phyloP scores from a whole-genome alignment of 2,113 vertebrate genomes.

The Scomber japonicus region DNA sequence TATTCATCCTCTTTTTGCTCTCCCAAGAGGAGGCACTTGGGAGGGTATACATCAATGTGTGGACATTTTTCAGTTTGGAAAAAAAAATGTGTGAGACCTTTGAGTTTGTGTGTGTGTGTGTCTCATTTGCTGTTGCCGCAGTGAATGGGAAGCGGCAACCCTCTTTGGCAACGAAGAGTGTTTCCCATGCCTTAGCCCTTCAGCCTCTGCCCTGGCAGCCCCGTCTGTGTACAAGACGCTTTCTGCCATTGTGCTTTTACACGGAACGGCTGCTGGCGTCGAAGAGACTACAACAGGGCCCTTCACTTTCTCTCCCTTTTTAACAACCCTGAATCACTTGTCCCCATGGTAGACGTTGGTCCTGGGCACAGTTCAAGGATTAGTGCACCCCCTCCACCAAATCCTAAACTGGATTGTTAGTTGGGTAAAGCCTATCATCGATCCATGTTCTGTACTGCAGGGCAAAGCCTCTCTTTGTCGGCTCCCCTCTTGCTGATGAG shows the following conservation, averaged over 20 bases:
- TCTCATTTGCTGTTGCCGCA: constrained; percentile 83
- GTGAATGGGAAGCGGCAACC: constrained; percentile 91
- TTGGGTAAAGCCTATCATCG: constrained; percentile 49
- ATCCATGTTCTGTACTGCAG: constrained; percentile 53
- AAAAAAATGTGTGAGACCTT: constrained; percentile 71
- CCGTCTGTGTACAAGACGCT: constrained; percentile 91
- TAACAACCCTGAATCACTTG: constrained; percentile 68
- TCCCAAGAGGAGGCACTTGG: constrained; percentile 52
- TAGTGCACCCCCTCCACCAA: constrained; percentile 44
- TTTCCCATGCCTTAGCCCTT: constrained; percentile 93
- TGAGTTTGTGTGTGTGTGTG: constrained; percentile 69
- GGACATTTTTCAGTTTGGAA: constrained; percentile 58
- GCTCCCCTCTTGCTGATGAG: constrained; percentile 48
- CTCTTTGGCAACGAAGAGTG: constrained; percentile 93
- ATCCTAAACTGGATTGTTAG: constrained; percentile 63
- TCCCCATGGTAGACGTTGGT: constrained; percentile 61
- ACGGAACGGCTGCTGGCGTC: constrained; percentile 92
- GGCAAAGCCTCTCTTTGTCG: constrained; percentile 48
- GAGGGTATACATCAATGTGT: constrained; percentile 62
- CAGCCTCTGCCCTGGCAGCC: constrained; percentile 90
- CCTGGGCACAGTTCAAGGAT: constrained; percentile 74
- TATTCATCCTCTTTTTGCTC: constrained; percentile 51
- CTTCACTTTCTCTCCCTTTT: constrained; percentile 73
- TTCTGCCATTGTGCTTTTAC: constrained; percentile 93
- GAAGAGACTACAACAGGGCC: constrained; percentile 87